Evolutionary conservation across 1,140 invertebrate species (phyloP).

Genomic region (Cydia pomonella): DNA sequence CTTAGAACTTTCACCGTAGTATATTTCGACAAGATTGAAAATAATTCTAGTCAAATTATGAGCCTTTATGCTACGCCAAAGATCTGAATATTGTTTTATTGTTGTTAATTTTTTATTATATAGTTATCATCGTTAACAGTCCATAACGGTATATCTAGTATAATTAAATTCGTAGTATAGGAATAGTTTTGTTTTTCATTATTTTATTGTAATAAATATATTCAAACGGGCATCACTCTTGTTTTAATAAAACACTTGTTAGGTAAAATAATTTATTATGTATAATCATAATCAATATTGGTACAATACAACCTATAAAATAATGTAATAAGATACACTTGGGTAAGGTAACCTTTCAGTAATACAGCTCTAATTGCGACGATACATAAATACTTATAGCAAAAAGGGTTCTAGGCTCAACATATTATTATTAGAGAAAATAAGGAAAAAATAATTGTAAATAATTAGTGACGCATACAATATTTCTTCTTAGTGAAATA

Average conservation of each 20-base stretch:
- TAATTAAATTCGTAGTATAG: neutral
- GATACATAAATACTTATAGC: too few relatives aligned
- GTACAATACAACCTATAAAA: conserved; percentile 31
- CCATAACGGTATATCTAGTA: neutral
- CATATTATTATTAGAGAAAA: neutral
- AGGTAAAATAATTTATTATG: conserved; percentile 30
- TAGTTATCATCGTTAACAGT: neutral
- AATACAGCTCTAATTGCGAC: neutral
- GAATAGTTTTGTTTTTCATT: neutral
- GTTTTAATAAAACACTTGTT: neutral
- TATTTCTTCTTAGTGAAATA: conserved; percentile 47
- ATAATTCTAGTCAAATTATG: neutral
- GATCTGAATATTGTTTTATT: neutral
- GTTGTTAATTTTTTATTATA: neutral
- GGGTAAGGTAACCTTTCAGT: conserved; percentile 25
- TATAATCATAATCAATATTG: conserved; percentile 24
- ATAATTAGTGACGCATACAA: conserved; percentile 37
- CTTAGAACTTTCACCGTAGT: neutral
- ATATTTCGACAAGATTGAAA: neutral
- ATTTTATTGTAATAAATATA: conserved; percentile 5
- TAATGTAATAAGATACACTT: conserved; percentile 25
- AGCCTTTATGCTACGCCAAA: neutral
- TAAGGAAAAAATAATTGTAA: conserved; percentile 1
- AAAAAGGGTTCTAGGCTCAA: too few relatives aligned
- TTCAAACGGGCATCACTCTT: neutral